Evolutionary conservation across 64 coral and sea anemone genomes (phyloP), one percentile per base, ranked within the genome.

Genomic region (Montipora foliosa): DNA sequence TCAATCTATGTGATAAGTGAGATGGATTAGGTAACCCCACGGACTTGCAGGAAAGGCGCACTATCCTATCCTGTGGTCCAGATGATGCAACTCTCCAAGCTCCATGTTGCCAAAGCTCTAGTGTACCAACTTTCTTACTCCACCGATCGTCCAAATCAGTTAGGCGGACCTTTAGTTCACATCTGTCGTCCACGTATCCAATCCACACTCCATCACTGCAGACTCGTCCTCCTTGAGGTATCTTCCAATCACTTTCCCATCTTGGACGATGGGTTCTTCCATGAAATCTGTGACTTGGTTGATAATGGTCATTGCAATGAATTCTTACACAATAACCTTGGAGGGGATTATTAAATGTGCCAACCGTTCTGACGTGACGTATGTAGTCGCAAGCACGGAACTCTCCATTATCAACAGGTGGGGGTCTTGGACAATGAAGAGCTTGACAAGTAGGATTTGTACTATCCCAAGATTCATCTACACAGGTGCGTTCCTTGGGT

Each of bases 301-400:
- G 77, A 2, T 90, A 90, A 4, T n/a, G 15, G 6, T 5, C 21
- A 4, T 17, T 1, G 47, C 89, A 90, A 2, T 90, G 13, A 51
- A 90, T 37, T 70, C 80, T 90, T 21, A 90, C 89, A 79, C 89
- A 90, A 59, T 90, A 90, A 14, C 89, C 89, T 68, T 90, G 37
- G 9, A 90, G 62, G 8, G 89, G 89, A 67, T 5, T 45, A 17
- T 20, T 11, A 22, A 50, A 12, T 70, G 89, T 90, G 8, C 89
- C 89, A 80, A 68, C 67, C 29, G 58, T 80, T n/a, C 44, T 67
- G 0, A 77, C 45, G 69, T 90, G 29, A 1, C n/a, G 81, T 19
- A 90, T 80, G n/a, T 90, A 66, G 24, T 47, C 29, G 70, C 89
- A 90, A 19, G 89, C 24, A 49, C 21, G 15, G 20, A 45, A 90